These are phyloP conservation scores for Poeciliopsis gracilis DNA, from an alignment of 2,797 vertebrate genomes.

Conservation along the genomic window DNA sequence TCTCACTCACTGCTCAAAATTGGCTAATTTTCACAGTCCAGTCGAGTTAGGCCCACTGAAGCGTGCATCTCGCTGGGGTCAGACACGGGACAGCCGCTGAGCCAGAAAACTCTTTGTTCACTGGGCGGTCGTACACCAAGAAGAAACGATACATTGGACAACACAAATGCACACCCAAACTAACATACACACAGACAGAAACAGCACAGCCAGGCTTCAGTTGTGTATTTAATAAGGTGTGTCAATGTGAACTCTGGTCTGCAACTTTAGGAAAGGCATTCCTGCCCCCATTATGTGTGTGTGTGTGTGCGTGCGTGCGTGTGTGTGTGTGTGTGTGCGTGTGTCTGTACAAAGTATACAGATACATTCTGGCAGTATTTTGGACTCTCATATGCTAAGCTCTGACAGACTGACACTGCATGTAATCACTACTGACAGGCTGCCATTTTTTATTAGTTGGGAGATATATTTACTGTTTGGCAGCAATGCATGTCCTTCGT, in stretches of 20 bases:
- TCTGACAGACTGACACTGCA: constrained; percentile 9
- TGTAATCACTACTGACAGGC: constrained; percentile 40
- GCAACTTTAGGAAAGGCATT: constrained; percentile 17
- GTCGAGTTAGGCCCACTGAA: constrained; percentile 54
- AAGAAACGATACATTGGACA: constrained; percentile 40
- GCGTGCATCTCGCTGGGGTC: constrained; percentile 59
- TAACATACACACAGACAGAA: not conserved
- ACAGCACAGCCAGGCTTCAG: constrained; percentile 7
- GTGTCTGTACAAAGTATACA: not conserved
- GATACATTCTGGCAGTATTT: constrained; percentile 17
- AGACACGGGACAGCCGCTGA: constrained; percentile 65
- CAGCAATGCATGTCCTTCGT: constrained; percentile 10
- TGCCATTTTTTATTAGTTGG: constrained; percentile 31
- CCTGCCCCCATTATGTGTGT: constrained; percentile 12
- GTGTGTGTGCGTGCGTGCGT: not conserved
- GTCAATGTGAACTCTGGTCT: constrained; percentile 22
- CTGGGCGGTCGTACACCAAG: constrained; percentile 44
- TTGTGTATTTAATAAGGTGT: constrained; percentile 38
- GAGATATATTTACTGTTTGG: constrained; percentile 27
- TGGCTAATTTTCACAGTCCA: constrained; percentile 47
- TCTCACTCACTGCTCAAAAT: constrained; percentile 8
- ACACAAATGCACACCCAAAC: constrained; percentile 16
- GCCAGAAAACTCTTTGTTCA: constrained; percentile 66
- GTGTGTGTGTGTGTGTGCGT: not conserved
- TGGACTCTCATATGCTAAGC: constrained; percentile 11